Conservation (phyloP, 2,797 vertebrate genomes). For the Crocodylus rhombifer region DNA sequence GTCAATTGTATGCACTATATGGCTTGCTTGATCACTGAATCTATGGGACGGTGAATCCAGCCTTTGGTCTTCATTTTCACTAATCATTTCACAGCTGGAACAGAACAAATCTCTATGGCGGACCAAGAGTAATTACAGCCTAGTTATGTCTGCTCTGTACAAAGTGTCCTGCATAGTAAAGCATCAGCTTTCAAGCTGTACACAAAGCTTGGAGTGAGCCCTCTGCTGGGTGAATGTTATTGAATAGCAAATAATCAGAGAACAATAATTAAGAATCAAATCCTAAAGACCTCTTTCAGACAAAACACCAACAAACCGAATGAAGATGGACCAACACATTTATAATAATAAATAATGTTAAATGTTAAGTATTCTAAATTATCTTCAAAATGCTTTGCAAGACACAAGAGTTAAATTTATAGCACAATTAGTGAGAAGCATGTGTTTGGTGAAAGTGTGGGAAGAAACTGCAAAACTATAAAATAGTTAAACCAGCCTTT, state of each 20-base stretch:
- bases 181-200: neutral
- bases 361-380: neutral
- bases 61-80: neutral
- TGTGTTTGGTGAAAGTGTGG: neutral
- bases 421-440: neutral
- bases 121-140: neutral
- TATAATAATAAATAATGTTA: neutral
- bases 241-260: neutral
- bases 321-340: neutral
- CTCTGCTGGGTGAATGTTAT: neutral
- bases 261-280: neutral
- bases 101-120: neutral
- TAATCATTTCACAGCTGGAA: too few relatives aligned
- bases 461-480: neutral
- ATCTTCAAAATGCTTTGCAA: neutral
- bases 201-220: neutral
- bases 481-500: neutral
- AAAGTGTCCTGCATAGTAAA: neutral
- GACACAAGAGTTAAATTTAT: neutral
- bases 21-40: neutral
- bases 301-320: neutral
- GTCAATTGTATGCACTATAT: neutral
- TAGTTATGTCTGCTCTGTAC: neutral
- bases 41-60: neutral
- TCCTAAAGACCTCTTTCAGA: neutral